Conservation (phyloP, 2,888 invertebrate genomes). For the Lepidonotus clava region DNA sequence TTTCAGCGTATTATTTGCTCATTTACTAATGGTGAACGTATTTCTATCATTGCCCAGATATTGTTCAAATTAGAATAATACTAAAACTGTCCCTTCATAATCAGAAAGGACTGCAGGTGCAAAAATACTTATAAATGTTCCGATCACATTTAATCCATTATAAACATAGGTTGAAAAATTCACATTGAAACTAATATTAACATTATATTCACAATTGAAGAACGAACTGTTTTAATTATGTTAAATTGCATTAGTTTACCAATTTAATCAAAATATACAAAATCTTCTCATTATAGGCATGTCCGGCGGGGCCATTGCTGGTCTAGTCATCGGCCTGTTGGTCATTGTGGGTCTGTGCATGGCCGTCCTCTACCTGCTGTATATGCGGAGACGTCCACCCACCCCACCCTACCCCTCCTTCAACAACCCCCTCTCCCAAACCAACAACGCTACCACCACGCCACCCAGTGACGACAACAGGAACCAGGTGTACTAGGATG, state of each 20-base stretch:
- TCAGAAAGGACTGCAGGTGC: too few species aligned
- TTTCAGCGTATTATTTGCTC: too few species aligned
- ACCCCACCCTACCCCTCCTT: neutral
- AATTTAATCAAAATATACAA: too few species aligned
- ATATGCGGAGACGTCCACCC: neutral
- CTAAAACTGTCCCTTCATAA: too few species aligned
- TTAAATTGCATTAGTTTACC: neutral
- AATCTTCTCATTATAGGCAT: too few species aligned
- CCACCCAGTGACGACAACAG: neutral
- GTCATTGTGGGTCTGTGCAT: neutral
- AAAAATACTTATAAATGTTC: too few species aligned
- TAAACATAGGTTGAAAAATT: too few species aligned
- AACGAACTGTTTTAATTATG: neutral
- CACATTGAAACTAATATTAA: neutral
- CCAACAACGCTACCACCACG: neutral
- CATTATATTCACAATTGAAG: neutral
- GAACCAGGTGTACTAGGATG: too few species aligned
- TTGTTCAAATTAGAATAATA: too few species aligned
- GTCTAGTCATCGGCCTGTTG: neutral
- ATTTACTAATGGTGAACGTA: too few species aligned
- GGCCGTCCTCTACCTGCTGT: neutral
- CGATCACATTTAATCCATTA: too few species aligned
- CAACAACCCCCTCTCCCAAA: neutral
- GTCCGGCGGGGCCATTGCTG: neutral
- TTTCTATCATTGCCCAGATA: too few species aligned